Conservation (phyloP, 2,888 invertebrate species). For the Lepidonotus clava region DNA sequence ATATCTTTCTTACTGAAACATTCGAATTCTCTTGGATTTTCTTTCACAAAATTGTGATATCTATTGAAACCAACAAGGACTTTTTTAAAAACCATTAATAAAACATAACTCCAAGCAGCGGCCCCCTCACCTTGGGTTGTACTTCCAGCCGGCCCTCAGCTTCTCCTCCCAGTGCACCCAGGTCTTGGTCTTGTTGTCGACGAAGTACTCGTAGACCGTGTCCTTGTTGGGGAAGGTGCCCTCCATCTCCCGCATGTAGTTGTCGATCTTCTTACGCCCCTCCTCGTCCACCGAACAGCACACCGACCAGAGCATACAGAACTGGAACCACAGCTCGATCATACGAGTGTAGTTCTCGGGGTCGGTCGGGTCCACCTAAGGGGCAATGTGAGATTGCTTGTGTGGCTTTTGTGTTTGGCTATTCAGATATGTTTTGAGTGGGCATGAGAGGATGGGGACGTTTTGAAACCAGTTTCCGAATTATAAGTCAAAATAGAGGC, state of each 20-base stretch:
- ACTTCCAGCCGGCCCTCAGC: constrained; percentile 88
- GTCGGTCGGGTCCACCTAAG: constrained; percentile 75
- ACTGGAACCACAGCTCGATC: constrained; percentile 81
- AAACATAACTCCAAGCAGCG: too few relatives aligned
- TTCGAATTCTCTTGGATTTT: too few relatives aligned
- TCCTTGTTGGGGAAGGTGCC: constrained; percentile 90
- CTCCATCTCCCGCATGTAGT: constrained; percentile 80
- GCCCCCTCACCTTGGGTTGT: constrained; percentile 85
- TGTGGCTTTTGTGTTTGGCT: too few relatives aligned
- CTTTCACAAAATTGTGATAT: too few relatives aligned
- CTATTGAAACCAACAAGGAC: too few relatives aligned
- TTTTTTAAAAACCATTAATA: too few relatives aligned
- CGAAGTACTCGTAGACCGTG: constrained; percentile 93
- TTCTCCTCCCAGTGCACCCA: constrained; percentile 91
- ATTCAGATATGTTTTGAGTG: too few relatives aligned
- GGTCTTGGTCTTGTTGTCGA: constrained; percentile 87
- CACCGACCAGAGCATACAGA: constrained; percentile 81
- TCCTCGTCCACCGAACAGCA: constrained; percentile 80
- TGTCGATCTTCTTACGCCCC: constrained; percentile 80
- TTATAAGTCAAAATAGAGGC: too few relatives aligned
- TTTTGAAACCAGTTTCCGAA: too few relatives aligned
- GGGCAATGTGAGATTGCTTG: neutral
- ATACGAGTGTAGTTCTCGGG: constrained; percentile 77
- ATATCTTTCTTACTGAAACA: too few relatives aligned
- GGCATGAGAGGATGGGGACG: too few relatives aligned